Evolutionary conservation across 2,113 vertebrate genomes (phyloP), one percentile per base, ranked within the genome.

Genomic region (Trematocara unimaculatum): DNA sequence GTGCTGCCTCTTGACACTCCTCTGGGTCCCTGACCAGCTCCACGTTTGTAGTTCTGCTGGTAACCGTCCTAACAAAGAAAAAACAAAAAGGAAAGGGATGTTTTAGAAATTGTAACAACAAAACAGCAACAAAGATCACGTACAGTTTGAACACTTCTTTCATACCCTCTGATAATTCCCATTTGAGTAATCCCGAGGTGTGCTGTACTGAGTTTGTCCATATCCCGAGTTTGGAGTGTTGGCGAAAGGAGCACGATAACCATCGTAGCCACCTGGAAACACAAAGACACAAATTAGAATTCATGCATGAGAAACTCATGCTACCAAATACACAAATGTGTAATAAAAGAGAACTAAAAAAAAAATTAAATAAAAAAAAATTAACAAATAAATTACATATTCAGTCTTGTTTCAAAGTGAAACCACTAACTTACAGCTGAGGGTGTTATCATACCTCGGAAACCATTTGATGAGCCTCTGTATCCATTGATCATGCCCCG

Each of bases 21-120:
- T 94, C 98, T 97, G 93, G 98, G 97, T 93, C 98, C 98, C 93
- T 98, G 98, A 91, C 97, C 98, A 91, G 97, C 96, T 90, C 98
- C 98, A 82, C 98, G 98, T 94, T 99, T 99, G 95, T 98, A 99
- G 95, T 98, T 99, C 95, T 97, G 98, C 92, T 99, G 98, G 96
- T 99, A 99, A 84, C 98, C 98, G 87, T 99, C 98, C 98, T 99
- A 92, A n/a, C 88, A 12, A 13, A n/a, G 40, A 53, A 60, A 26
- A 40, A 72, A 72, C 12, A 45, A 72, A 72, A 70, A 62, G 15
- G 11, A 40, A 42, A 42, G 20, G 6, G 38, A 84, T 8, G 83
- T 55, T 84, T 92, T 60, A 89, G 51, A 84, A 83, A 88, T 15
- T 4, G 26, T 56, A 49, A 29, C 10, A 40, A 47, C 33, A 80